Base-by-base conservation (phyloP, 2,888 invertebrate species). In the Amaurobius ferox region DNA sequence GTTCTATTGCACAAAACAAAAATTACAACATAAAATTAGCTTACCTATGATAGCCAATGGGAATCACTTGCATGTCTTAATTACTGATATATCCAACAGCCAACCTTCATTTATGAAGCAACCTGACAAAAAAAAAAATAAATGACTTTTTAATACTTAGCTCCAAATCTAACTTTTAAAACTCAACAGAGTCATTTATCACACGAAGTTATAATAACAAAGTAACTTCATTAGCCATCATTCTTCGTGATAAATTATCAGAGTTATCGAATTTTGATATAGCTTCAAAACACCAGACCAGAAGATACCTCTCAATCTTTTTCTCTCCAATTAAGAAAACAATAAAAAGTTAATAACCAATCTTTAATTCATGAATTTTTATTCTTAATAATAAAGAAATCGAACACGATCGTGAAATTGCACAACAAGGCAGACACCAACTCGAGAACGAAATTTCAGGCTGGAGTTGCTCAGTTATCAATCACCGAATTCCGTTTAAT, bases 401-500 rank as follows among this genome's bases (percentile, higher is more conserved):
- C 1, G 23, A 23, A 3, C 5, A 23, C 19, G 11, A 23, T 23
- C 13, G 5, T 3, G 55, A 55, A 55, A 6, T 55, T 23, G 16
- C 2, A 16, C 9, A 16, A 16, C 6, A 44, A 2, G 44, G 44
- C 16, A 55, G 23, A 1, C 23, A 55, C 23, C 23, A 23, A 44
- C 16, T 16, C 55, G 29, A 30, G 64, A 28, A 62, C n/a, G 30
- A 13, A 64, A 29, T 9, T 7, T 55, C 7, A 23, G 13, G 64
- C 9, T 30, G 9, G n/a, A n/a, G 16, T 5, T 26, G 23, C 13
- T 26, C 32, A 19, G 26, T 32, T 67, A 62, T 71, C 68, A 62
- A 73, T 74, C 74, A 76, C 61, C 44, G 44, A 74, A 81, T 67
- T 70, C 32, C 66, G 68, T 74, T 74, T 44, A 74, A 81, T 81